A percentile compares a stretch with the other conserved stretches of the same genome.
Conservation (phyloP, 2,113 vertebrate species). For the Capreolus pygargus region DNA sequence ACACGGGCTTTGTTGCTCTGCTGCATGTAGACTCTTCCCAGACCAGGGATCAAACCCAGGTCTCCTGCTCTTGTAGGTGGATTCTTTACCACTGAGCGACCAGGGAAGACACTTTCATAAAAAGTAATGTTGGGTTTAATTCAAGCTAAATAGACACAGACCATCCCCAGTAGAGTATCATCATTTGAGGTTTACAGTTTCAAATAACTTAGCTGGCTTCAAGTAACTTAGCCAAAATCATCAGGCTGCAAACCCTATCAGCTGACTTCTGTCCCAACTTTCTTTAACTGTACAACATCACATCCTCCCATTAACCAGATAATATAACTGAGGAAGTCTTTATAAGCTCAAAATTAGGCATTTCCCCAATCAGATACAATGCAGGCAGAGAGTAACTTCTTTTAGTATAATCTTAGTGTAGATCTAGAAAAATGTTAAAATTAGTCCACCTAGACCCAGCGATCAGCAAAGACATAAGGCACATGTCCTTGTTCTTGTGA, state of each 20-base stretch:
- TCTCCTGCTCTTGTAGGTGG: not conserved
- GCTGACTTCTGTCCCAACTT: not conserved
- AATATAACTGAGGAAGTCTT: not conserved
- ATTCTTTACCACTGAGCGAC: not conserved
- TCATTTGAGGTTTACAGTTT: not conserved
- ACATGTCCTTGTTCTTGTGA: conserved; percentile 56
- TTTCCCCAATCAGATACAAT: not conserved
- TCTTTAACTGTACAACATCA: not conserved
- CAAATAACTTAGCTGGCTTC: not conserved
- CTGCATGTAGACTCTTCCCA: not conserved
- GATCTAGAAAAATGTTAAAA: conserved; percentile 34
- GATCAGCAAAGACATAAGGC: conserved; percentile 59
- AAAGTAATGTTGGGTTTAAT: conserved; percentile 30
- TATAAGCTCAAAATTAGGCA: not conserved
- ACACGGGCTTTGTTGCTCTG: not conserved
- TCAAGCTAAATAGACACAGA: not conserved
- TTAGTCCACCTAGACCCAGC: conserved; percentile 33
- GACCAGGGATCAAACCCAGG: not conserved
- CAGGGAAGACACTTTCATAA: not conserved
- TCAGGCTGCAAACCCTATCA: not conserved
- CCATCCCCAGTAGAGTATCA: not conserved
- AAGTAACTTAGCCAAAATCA: not conserved
- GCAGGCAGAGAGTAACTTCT: not conserved
- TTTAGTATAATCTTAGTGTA: not conserved
- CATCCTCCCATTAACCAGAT: not conserved